phyloP scores from a whole-genome alignment of 2,888 invertebrate genomes.

The Drosophila dives region DNA sequence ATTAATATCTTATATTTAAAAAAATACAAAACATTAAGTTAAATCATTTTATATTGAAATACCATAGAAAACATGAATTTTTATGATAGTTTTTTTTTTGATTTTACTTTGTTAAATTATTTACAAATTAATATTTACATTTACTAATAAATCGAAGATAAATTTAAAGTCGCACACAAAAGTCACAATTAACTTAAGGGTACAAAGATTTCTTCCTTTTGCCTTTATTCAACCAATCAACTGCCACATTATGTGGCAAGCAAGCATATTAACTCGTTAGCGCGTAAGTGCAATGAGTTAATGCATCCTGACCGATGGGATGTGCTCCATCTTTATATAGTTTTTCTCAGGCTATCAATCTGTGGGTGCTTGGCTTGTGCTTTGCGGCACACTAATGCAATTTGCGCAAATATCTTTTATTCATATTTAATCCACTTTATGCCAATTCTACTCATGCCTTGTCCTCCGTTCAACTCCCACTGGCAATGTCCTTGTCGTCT shows the following conservation, averaged over 20 bases:
- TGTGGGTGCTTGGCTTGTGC: constrained; percentile 15
- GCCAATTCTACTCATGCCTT: constrained; percentile 60
- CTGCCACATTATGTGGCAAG: constrained; percentile 4
- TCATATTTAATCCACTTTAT: constrained; percentile 78
- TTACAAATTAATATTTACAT: background rate
- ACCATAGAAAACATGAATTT: no score
- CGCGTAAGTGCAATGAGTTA: constrained; percentile 47
- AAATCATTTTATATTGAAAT: no score
- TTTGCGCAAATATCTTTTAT: constrained; percentile 77
- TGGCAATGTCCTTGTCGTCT: constrained; percentile 35
- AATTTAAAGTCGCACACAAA: background rate
- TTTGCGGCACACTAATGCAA: constrained; percentile 63
- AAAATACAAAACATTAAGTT: background rate
- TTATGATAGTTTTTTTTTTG: background rate
- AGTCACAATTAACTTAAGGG: background rate
- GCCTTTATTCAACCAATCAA: background rate
- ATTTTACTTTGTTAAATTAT: background rate
- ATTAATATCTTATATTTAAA: background rate
- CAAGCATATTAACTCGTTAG: constrained; percentile 23
- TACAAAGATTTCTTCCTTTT: background rate
- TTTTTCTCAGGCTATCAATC: constrained; percentile 39
- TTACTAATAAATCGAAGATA: background rate
- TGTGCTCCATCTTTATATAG: background rate
- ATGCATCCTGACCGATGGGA: constrained; percentile 43
- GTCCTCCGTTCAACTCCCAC: constrained; percentile 16